Percentiles rank a stretch among this genome's conserved stretches.
Evolutionary conservation across 2,888 invertebrate genomes (phyloP).

Genomic region (Chrysomela aeneicollis): DNA sequence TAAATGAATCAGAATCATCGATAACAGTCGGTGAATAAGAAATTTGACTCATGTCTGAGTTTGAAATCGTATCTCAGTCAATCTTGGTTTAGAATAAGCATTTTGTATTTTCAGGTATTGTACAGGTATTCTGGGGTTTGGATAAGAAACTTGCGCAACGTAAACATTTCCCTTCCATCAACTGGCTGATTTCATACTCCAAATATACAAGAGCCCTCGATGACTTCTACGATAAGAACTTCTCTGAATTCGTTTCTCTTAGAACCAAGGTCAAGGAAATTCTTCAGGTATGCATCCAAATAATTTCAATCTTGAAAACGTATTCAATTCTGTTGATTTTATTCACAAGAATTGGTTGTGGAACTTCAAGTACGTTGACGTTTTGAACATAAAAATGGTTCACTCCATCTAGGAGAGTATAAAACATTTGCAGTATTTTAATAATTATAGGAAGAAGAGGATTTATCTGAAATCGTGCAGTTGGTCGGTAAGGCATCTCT

Average conservation of each 20-base stretch:
- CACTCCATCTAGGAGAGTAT: no score
- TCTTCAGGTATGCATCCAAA: constrained; percentile 51
- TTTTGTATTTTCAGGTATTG: constrained; percentile 42
- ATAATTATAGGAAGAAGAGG: constrained; percentile 86
- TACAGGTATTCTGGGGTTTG: constrained; percentile 94
- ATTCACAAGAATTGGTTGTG: no score
- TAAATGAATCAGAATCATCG: no score
- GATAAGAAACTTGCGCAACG: constrained; percentile 99
- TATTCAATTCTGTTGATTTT: no score
- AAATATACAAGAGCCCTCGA: constrained; percentile 99
- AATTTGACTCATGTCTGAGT: no score
- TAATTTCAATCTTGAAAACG: no score
- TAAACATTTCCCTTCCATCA: constrained; percentile 99
- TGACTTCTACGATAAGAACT: constrained; percentile 99
- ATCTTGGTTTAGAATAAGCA: neutral
- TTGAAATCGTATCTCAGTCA: no score
- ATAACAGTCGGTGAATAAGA: no score
- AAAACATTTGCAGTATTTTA: neutral
- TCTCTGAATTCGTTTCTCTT: constrained; percentile 94
- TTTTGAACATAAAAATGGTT: no score
- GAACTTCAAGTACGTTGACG: no score
- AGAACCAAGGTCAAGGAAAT: constrained; percentile 88
- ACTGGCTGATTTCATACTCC: constrained; percentile 97
- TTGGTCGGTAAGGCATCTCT: constrained; percentile 98
- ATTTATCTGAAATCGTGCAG: constrained; percentile 99